These are phyloP conservation scores for Apotomis betuletana DNA, from an alignment of 2,888 invertebrate genomes.

Conservation along the genomic window DNA sequence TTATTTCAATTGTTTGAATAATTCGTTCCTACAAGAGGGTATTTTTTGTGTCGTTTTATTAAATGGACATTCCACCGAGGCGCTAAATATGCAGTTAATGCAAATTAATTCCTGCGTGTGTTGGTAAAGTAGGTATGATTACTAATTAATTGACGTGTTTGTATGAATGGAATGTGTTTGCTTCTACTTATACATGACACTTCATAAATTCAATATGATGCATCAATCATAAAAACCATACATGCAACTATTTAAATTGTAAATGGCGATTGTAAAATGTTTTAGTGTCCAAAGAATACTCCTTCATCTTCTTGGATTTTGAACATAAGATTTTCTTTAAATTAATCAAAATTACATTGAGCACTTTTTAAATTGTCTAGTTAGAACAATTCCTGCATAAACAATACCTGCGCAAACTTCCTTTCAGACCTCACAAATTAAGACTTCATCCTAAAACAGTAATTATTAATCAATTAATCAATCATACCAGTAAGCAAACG, in stretches of 20 bases:
- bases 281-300: too few relatives aligned
- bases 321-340: too few relatives aligned
- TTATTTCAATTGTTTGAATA: slow-evolving; percentile 31
- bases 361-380: too few relatives aligned
- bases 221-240: not conserved
- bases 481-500: slow-evolving; percentile 1
- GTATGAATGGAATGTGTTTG: slow-evolving; percentile 23
- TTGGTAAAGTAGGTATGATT: slow-evolving; percentile 15
- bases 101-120: slow-evolving; percentile 28
- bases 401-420: too few relatives aligned
- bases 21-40: slow-evolving; percentile 26
- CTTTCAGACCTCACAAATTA: too few relatives aligned
- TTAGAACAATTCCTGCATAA: too few relatives aligned
- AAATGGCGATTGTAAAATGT: too few relatives aligned
- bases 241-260: too few relatives aligned
- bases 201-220: slow-evolving; percentile 7
- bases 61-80: slow-evolving; percentile 22
- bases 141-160: slow-evolving; percentile 15
- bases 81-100: slow-evolving; percentile 27
- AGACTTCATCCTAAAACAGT: not conserved
- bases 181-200: slow-evolving; percentile 3
- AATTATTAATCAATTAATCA: not conserved
- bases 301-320: too few relatives aligned
- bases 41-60: slow-evolving; percentile 21
- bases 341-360: too few relatives aligned